A percentile compares a stretch with the other conserved stretches of the same genome.
Evolutionary conservation across 2,888 invertebrate genomes (phyloP).

Genomic region (Heteromyza rotundicornis): DNA sequence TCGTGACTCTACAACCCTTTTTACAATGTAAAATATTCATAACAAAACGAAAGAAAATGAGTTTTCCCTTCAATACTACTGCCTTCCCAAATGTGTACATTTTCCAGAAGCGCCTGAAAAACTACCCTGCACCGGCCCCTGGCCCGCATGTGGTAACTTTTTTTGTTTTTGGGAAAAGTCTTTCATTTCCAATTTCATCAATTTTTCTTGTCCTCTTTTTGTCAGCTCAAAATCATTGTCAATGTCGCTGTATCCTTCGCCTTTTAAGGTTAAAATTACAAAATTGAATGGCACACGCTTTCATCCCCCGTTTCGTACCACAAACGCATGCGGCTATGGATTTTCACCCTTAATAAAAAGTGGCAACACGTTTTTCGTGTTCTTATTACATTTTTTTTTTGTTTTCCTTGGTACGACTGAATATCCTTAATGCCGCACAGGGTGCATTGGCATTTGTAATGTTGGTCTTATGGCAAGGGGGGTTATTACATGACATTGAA

Average conservation of each 20-base stretch:
- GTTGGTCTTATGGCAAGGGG: conserved; percentile 1
- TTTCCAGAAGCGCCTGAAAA: too few species aligned
- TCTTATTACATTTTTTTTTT: conserved; percentile 41
- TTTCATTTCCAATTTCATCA: conserved; percentile 1
- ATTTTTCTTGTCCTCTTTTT: background rate
- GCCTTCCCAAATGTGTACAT: too few species aligned
- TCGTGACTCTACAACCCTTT: too few species aligned
- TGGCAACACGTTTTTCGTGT: conserved; percentile 6
- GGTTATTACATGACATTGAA: conserved; percentile 37
- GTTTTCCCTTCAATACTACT: too few species aligned
- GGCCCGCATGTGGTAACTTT: too few species aligned
- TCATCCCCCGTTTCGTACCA: background rate
- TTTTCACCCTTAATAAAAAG: background rate
- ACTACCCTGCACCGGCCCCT: too few species aligned
- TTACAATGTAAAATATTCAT: too few species aligned
- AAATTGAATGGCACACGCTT: background rate
- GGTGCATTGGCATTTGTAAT: conserved; percentile 20
- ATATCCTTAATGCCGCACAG: conserved; percentile 1
- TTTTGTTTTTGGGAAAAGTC: too few species aligned
- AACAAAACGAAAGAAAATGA: too few species aligned
- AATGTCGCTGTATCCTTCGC: background rate
- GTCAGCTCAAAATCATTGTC: background rate
- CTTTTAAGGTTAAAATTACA: conserved; percentile 1
- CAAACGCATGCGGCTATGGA: background rate
- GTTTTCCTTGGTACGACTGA: background rate